Evolutionary conservation across 2,797 vertebrate species (phyloP), one percentile per base, ranked within the genome.

Genomic region (Iguana delicatissima): DNA sequence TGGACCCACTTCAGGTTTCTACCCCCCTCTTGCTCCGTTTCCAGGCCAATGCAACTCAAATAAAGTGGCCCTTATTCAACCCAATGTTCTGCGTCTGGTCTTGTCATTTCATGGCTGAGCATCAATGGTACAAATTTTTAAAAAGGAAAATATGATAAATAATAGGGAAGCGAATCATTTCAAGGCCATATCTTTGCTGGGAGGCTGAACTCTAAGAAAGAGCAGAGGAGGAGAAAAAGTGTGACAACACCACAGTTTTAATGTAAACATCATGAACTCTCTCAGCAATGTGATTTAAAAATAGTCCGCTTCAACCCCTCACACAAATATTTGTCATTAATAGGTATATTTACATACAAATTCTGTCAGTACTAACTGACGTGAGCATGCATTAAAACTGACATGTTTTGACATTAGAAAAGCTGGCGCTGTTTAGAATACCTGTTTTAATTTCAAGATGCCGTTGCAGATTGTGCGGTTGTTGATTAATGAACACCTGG

Each of bases 401-500:
- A 81, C 77, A 81, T 89, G 83, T 91, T 91, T 86, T 91, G 79
- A 89, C 87, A 89, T 89, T 89, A 76, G 80, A 59, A 76, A 82
- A 24, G 50, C 50, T 92, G 89, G 22, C 57, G 7, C 42, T 50
- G 42, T 84, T 84, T 88, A 80, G 32, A 38, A 42, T 77, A 77
- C 26, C 69, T 62, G 26, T 62, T 86, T 91, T 35, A 84, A 90
- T 67, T 86, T 64, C 86, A 79, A 83, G 76, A 57, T 0, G 3
- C 55, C 35, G 50, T 32, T 91, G 82, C 52, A 89, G 62, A 76
- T 62, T 50, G n/a, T 69, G 62, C 42, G 42, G 84, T 84, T 14
- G 90, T 87, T 91, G 86, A 92, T 89, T 90, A 92, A 89, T 77
- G 84, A 91, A 59, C 84, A 88, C 57, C 88, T 91, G 69, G 35